Evolutionary conservation across 2,113 vertebrate genomes (phyloP).

Genomic region (Axis porcinus): DNA sequence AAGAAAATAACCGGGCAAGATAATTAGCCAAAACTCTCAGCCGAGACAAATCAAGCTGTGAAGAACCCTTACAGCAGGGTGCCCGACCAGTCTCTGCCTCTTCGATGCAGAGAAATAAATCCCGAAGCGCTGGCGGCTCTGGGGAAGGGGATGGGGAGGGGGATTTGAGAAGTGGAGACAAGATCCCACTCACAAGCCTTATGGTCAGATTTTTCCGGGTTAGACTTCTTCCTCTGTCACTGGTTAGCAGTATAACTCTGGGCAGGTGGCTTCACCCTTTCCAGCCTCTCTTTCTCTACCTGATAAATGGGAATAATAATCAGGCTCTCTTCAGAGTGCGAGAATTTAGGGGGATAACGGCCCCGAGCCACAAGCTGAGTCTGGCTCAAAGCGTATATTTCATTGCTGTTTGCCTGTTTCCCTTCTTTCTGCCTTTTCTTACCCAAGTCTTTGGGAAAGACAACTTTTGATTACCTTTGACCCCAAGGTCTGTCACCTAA

Average conservation of each 20-base stretch:
- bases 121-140: accelerated
- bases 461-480: neutral
- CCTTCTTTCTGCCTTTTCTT: neutral
- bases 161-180: neutral
- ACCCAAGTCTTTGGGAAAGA: neutral
- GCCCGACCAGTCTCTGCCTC: neutral
- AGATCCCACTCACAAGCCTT: too few relatives aligned
- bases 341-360: too few relatives aligned
- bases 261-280: neutral
- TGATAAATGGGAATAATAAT: neutral
- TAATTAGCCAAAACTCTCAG: neutral
- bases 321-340: neutral
- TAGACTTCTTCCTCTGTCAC: neutral
- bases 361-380: accelerated
- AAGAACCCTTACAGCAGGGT: neutral
- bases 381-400: neutral
- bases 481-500: accelerated
- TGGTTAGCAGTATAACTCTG: neutral
- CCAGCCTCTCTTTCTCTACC: neutral
- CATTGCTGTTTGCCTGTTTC: neutral
- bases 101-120: neutral
- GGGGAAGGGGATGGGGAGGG: accelerated
- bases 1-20: neutral
- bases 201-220: accelerated
- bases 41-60: neutral